Conservation (phyloP, 2,797 vertebrate genomes). For the Neopelma chrysocephalum region DNA sequence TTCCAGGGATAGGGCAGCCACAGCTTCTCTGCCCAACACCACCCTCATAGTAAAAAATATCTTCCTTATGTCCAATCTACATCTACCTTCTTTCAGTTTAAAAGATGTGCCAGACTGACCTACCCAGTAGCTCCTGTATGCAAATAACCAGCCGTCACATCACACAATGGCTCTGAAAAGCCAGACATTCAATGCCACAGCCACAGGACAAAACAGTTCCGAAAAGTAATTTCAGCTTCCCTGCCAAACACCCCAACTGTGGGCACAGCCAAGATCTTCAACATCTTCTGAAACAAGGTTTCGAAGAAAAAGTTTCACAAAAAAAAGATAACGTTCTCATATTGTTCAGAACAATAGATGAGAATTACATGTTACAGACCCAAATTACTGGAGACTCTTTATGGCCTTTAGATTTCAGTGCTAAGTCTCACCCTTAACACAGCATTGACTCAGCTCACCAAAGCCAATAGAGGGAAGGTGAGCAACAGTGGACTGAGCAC, state of each 20-base stretch:
- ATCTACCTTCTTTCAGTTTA: neutral
- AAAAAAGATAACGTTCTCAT: fast-evolving
- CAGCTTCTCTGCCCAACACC: neutral
- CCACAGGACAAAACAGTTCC: neutral
- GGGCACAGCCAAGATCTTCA: neutral
- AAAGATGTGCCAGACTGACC: neutral
- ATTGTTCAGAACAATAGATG: neutral
- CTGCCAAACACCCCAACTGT: neutral
- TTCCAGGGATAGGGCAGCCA: neutral
- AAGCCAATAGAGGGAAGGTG: fast-evolving
- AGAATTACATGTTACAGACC: neutral
- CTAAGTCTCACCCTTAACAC: neutral
- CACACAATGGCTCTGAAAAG: neutral
- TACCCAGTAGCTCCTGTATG: fast-evolving
- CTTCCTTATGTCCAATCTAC: neutral
- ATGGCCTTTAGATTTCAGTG: neutral
- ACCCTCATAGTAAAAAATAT: neutral
- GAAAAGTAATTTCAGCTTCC: neutral
- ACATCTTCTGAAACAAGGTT: neutral
- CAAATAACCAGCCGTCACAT: neutral
- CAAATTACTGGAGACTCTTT: fast-evolving
- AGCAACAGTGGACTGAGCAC: fast-evolving
- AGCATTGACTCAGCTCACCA: neutral
- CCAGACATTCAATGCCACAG: neutral
- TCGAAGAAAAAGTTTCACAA: neutral